Evolutionary conservation across 1,140 invertebrate genomes (phyloP), one percentile per base, ranked within the genome.

Genomic region (Meteorus sp.): DNA sequence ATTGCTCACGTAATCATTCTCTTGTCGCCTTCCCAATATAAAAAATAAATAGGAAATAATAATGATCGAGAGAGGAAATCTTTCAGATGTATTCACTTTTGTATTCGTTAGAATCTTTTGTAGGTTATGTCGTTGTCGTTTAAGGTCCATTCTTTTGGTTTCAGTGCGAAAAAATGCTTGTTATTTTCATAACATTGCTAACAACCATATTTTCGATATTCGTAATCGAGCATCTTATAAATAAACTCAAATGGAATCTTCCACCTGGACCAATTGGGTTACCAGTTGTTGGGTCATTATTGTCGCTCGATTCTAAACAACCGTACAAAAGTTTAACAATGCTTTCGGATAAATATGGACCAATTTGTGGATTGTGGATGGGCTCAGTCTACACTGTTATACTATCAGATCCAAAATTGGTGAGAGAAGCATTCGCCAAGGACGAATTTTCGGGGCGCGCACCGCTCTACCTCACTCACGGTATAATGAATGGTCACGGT

Each of bases 401-500:
- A 1, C 64, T 94, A 1, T 84, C 88, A 0, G 91, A 94, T 74
- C 84, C 85, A 3, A 80, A 84, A 39, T 57, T 91, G 15, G 81
- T 94, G 2, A 83, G 85, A 25, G 85, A 89, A 58, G 83, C 87
- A 2, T 86, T 94, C 29, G 78, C 84, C 0, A 86, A 86, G 67
- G 88, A 91, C 19, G 81, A 71, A 1, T 87, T 91, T 62, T 78
- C 85, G 1, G 89, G 87, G 9, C 78, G 91, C 50, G 90, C 92
- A 0, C 90, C 91, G 0, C 81, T 94, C 0, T 91, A 86, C 70
- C 73, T 94, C 15, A 93, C 91, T 0, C 89, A 93, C 70, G 92
- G 91, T 31, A 89, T 95, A 8, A 92, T 94, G 88, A 79, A 90
- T 57, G 91, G 93, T 63, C 87, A 89, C 70, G 92, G 92, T 94